Evolutionary conservation across 2,797 vertebrate genomes (phyloP), one percentile per base, ranked within the genome.

Genomic region (Pampus argenteus): DNA sequence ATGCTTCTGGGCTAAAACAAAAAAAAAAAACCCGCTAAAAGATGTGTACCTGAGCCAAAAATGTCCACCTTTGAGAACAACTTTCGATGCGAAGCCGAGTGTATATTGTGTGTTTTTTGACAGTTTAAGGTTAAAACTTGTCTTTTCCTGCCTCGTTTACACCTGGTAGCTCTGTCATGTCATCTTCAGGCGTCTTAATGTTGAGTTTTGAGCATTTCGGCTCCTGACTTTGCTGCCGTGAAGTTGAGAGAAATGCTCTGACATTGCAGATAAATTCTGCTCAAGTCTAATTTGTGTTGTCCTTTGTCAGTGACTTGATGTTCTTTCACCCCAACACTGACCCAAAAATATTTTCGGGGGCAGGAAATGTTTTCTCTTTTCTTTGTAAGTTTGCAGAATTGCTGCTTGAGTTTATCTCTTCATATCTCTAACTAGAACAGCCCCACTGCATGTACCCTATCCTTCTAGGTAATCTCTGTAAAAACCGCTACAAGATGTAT

Each of bases 261-360:
- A 13, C 58, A 13, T 5, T 22, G 34, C 5, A 25, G 5, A 63
- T 4, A 44, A 25, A 56, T 25, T 20, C 31, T 0, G 4, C 5
- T 44, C 6, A 52, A 11, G 9, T 22, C n/a, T 40, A 8, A n/a
- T 15, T 48, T 20, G 9, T 70, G n/a, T 56, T 77, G 40, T 66
- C n/a, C 81, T 44, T 18, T 36, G 8, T 59, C 18, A 2, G 57
- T 69, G 60, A 56, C 48, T 22, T 36, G 7, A 8, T 74, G 61
- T 78, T 74, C 60, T 64, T 74, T 54, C 50, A 62, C 26, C 60
- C 10, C 14, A n/a, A 74, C 9, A 22, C 36, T 56, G 29, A 77
- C 63, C 51, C 54, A 58, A 71, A 71, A 13, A 40, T 59, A 61
- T 52, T 47, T 5, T 56, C 0, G 44, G 26, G 6, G 36, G 2